Conservation (phyloP, 2,888 invertebrate species). For the Drymonia ruficornis region DNA sequence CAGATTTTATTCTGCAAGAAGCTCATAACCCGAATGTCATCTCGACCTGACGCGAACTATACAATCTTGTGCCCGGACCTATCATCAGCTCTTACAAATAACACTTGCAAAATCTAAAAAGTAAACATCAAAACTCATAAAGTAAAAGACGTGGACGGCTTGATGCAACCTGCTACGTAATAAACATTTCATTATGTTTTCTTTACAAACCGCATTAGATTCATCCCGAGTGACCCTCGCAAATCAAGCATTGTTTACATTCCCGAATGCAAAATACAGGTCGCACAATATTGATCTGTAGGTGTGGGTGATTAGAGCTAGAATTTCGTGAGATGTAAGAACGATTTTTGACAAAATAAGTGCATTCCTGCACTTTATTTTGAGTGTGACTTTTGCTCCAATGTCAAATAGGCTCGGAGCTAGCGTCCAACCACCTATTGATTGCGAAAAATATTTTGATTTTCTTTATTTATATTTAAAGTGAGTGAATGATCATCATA, state of each 20-base stretch:
- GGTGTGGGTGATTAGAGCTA: background rate
- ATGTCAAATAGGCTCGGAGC: slow-evolving; percentile 20
- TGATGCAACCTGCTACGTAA: slow-evolving; percentile 11
- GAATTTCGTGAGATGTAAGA: slow-evolving; percentile 5
- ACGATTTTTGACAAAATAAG: slow-evolving; percentile 9
- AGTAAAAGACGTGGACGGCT: slow-evolving; percentile 2
- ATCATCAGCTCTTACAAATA: too few species aligned
- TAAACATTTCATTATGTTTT: slow-evolving; percentile 26
- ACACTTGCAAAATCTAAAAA: too few species aligned
- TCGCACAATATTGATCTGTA: slow-evolving; percentile 9
- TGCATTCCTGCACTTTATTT: slow-evolving; percentile 31
- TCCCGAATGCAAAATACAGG: slow-evolving; percentile 3
- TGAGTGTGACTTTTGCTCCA: slow-evolving; percentile 28
- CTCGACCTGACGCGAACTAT: too few species aligned
- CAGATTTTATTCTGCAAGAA: too few species aligned
- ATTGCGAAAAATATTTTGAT: too few species aligned
- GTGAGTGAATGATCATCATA: too few species aligned
- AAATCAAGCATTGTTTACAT: slow-evolving; percentile 27
- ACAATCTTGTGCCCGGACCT: too few species aligned
- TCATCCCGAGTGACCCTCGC: slow-evolving; percentile 22
- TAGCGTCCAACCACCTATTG: background rate
- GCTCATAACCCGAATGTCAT: too few species aligned
- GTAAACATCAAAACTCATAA: slow-evolving; percentile 1
- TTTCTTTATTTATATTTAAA: too few species aligned
- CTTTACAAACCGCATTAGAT: slow-evolving; percentile 11